These are phyloP conservation scores for Aurelia coerulea DNA, from an alignment of 30 jellyfish, hydroid and myxozoan genomes.

Conservation along the genomic window DNA sequence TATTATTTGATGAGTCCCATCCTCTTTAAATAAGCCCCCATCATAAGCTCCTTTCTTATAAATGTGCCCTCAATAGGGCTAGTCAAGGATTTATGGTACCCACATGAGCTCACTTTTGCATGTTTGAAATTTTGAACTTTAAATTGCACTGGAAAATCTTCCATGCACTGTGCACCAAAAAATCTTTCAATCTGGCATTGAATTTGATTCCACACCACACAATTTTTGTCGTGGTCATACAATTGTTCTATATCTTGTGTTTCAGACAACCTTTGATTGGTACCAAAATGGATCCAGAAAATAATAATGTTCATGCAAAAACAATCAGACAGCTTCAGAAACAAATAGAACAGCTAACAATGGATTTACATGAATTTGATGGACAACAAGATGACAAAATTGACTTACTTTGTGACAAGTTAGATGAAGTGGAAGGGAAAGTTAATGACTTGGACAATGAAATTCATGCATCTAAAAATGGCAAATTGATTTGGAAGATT, in stretches of 20 bases:
- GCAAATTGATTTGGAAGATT: constrained; percentile 80
- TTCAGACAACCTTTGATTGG: background rate
- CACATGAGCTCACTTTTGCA: too few species aligned
- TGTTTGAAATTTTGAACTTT: too few species aligned
- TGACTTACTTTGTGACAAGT: constrained; percentile 66
- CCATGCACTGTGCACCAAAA: too few species aligned
- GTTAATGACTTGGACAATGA: constrained; percentile 50
- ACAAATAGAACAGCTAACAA: constrained; percentile 53
- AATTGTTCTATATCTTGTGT: background rate
- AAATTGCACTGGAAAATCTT: too few species aligned
- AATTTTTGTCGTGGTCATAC: too few species aligned
- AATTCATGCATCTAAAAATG: constrained; percentile 59
- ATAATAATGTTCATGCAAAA: constrained; percentile 30
- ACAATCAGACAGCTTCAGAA: constrained; percentile 39
- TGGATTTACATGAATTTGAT: constrained; percentile 62
- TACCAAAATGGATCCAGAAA: constrained; percentile 38
- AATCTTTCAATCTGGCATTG: too few species aligned
- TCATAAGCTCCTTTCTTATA: too few species aligned
- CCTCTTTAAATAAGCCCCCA: too few species aligned
- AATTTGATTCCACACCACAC: too few species aligned
- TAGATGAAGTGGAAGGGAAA: constrained; percentile 66
- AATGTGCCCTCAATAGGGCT: too few species aligned
- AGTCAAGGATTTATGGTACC: too few species aligned
- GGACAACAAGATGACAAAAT: constrained; percentile 69
- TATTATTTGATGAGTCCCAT: too few species aligned